Conservation (phyloP, 2,797 vertebrate genomes). For the Dipus sagitta region DNA sequence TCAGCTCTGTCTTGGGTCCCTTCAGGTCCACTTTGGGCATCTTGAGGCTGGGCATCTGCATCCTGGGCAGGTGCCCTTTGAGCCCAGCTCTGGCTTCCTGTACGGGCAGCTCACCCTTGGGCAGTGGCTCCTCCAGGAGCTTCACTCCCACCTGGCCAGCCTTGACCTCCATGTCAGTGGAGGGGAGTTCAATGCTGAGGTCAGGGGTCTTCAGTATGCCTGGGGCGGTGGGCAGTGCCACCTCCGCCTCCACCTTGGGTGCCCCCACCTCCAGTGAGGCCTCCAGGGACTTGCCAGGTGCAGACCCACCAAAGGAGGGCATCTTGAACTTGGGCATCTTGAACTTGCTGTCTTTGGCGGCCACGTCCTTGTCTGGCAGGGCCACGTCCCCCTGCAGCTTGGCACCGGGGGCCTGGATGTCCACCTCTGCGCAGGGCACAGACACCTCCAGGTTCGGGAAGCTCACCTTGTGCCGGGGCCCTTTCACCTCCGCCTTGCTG, state of each 20-base stretch:
- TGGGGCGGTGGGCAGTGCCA: rapidly evolving
- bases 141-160: rapidly evolving
- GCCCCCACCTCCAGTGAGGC: rapidly evolving
- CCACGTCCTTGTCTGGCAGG: not conserved
- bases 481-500: not conserved
- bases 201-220: rapidly evolving
- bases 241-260: not conserved
- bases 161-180: not conserved
- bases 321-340: slow-evolving; percentile 86
- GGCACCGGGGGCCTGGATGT: rapidly evolving
- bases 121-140: not conserved
- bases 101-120: rapidly evolving
- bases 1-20: not conserved
- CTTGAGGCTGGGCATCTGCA: not conserved
- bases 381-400: not conserved
- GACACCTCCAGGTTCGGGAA: not conserved
- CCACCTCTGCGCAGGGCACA: rapidly evolving
- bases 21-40: not conserved
- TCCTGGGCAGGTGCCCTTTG: not conserved
- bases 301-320: slow-evolving; percentile 84
- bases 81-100: rapidly evolving
- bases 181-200: not conserved
- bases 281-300: not conserved
- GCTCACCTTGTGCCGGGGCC: rapidly evolving
- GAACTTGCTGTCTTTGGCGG: slow-evolving; percentile 80